Conservation (phyloP, 2,888 invertebrate species). For the Ophion obscuratus region DNA sequence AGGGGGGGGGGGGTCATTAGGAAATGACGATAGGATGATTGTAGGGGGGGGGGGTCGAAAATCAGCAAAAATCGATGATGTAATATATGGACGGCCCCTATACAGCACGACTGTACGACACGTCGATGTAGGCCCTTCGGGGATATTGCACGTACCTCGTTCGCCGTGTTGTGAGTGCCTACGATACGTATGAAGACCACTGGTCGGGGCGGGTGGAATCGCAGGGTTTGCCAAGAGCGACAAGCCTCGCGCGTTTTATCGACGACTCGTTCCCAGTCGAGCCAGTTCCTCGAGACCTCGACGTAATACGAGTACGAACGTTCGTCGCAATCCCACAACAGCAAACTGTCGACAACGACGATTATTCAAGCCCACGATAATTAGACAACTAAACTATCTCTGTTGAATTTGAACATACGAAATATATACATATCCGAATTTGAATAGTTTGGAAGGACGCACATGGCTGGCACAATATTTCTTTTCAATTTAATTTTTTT, state of each 20-base stretch:
- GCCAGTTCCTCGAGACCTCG: slow-evolving; percentile 96
- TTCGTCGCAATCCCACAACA: slow-evolving; percentile 99
- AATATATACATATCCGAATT: too few relatives aligned
- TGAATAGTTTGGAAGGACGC: too few relatives aligned
- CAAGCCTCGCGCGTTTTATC: slow-evolving; percentile 95
- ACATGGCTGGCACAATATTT: too few relatives aligned
- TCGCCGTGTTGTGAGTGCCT: slow-evolving; percentile 98
- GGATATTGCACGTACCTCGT: slow-evolving; percentile 88
- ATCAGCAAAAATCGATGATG: too few relatives aligned
- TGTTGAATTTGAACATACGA: too few relatives aligned
- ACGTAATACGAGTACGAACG: slow-evolving; percentile 98
- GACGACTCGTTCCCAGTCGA: slow-evolving; percentile 96
- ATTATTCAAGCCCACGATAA: neutral
- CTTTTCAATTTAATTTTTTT: too few relatives aligned
- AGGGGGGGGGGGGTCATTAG: too few relatives aligned
- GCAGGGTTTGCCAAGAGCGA: slow-evolving; percentile 97
- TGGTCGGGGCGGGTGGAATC: slow-evolving; percentile 91
- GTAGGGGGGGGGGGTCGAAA: too few relatives aligned
- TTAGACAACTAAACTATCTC: neutral
- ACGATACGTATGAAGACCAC: slow-evolving; percentile 97
- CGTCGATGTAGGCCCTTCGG: neutral
- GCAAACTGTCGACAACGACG: slow-evolving; percentile 85
- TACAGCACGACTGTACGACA: too few relatives aligned
- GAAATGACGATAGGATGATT: too few relatives aligned
- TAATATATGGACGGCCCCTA: too few relatives aligned